Conservation (phyloP, 2,113 vertebrate genomes). For the Rhinoderma darwinii region DNA sequence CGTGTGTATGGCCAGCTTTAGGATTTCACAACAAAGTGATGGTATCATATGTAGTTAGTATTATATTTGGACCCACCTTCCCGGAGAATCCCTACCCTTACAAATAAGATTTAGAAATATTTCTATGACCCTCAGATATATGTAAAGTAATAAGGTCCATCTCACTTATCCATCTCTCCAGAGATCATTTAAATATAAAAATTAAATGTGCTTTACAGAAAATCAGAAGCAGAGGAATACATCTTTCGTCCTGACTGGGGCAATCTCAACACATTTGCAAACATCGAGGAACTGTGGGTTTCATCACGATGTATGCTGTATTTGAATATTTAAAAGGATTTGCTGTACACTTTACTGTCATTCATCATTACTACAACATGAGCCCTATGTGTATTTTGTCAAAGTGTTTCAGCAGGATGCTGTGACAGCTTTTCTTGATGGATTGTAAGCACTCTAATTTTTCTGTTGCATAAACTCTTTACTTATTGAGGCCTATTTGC, state of each 20-base stretch:
- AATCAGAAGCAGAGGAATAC: conserved; percentile 21
- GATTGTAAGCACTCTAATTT: conserved; percentile 61
- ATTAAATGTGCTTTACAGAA: conserved; percentile 4
- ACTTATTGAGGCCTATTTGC: conserved; percentile 58
- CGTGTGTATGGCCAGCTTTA: no score
- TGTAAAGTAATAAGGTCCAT: neutral
- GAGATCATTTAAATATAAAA: conserved; percentile 24
- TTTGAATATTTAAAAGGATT: conserved; percentile 60
- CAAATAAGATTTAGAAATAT: neutral
- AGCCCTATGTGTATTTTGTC: conserved; percentile 57
- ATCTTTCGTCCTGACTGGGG: conserved; percentile 37
- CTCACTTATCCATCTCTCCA: conserved; percentile 14
- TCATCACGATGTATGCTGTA: conserved; percentile 56
- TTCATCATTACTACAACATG: conserved; percentile 58
- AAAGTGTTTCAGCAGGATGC: conserved; percentile 59
- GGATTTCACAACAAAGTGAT: neutral
- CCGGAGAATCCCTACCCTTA: neutral
- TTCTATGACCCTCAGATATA: neutral
- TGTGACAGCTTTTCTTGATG: conserved; percentile 58
- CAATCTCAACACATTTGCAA: conserved; percentile 42
- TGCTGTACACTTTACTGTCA: conserved; percentile 55
- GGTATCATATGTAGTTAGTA: neutral
- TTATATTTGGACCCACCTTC: neutral
- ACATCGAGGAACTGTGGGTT: conserved; percentile 36
- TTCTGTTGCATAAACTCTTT: conserved; percentile 59